Conservation (phyloP, 2,888 invertebrate genomes). For the Nemoura dubitans region DNA sequence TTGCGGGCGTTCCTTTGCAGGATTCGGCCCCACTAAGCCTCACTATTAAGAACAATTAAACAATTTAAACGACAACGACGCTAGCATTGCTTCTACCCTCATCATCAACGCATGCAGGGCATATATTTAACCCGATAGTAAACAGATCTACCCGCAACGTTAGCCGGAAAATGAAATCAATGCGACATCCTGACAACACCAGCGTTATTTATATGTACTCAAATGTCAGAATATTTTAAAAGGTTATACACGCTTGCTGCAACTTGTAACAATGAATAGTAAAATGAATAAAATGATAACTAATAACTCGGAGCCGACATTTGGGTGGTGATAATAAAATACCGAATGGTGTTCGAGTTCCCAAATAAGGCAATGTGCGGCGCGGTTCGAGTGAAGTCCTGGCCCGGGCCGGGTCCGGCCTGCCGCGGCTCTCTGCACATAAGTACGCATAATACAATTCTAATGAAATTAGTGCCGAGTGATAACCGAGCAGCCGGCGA, state of each 20-base stretch:
- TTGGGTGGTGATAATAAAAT: neutral
- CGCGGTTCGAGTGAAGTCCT: neutral
- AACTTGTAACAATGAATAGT: neutral
- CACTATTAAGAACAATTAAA: neutral
- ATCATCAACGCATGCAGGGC: neutral
- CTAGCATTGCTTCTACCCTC: neutral
- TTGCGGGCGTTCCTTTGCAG: too few relatives aligned
- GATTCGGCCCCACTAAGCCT: neutral
- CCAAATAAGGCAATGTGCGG: neutral
- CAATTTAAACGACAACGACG: neutral
- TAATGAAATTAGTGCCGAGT: conserved; percentile 7
- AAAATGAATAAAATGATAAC: neutral
- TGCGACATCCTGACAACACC: neutral
- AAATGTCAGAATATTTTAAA: neutral
- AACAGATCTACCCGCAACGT: neutral
- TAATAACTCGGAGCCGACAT: neutral
- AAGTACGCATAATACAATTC: neutral
- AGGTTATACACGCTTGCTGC: neutral
- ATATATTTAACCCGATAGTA: neutral
- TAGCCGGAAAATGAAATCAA: neutral
- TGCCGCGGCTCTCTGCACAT: neutral
- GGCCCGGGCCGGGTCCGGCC: neutral
- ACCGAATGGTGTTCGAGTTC: neutral
- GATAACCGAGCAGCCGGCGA: neutral
- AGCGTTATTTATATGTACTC: neutral